A percentile compares a stretch with the other conserved stretches of the same genome.
Evolutionary conservation across 2,113 vertebrate genomes (phyloP).

Genomic region (Seriola aureovittata): DNA sequence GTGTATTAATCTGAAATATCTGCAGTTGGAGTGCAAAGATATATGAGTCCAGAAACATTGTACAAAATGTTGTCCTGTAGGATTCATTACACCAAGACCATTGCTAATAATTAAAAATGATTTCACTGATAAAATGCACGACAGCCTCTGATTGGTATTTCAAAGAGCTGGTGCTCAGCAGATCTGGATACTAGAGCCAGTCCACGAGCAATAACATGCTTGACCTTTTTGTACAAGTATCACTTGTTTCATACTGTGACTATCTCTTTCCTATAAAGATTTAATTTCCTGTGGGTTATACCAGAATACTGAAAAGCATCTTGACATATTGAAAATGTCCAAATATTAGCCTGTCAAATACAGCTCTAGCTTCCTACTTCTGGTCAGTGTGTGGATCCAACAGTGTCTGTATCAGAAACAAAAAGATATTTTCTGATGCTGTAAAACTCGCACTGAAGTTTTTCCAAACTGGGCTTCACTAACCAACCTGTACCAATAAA

Average conservation of each 20-base stretch:
- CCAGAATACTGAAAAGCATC: constrained; percentile 1
- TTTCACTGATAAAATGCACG: too few species aligned
- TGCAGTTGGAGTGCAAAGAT: too few species aligned
- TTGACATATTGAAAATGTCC: constrained; percentile 10
- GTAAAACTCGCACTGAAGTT: constrained; percentile 17
- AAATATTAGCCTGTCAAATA: not conserved
- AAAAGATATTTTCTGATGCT: not conserved
- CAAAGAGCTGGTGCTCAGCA: not conserved
- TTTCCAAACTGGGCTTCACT: not conserved
- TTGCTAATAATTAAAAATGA: too few species aligned
- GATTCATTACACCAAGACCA: too few species aligned
- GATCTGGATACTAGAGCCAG: not conserved
- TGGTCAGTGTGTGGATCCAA: not conserved
- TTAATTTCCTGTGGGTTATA: not conserved
- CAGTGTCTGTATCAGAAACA: not conserved
- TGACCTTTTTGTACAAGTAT: constrained; percentile 31
- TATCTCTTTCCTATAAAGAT: not conserved
- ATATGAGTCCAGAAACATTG: too few species aligned
- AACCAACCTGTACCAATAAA: constrained; percentile 1
- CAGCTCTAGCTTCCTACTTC: not conserved
- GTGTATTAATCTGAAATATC: too few species aligned
- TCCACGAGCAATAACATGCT: not conserved
- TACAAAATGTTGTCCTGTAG: too few species aligned
- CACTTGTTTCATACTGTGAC: not conserved
- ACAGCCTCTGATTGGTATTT: not conserved